A percentile compares a stretch with the other conserved stretches of the same genome.
Conservation (phyloP, 2,888 invertebrate genomes). For the Subacronicta megacephala region DNA sequence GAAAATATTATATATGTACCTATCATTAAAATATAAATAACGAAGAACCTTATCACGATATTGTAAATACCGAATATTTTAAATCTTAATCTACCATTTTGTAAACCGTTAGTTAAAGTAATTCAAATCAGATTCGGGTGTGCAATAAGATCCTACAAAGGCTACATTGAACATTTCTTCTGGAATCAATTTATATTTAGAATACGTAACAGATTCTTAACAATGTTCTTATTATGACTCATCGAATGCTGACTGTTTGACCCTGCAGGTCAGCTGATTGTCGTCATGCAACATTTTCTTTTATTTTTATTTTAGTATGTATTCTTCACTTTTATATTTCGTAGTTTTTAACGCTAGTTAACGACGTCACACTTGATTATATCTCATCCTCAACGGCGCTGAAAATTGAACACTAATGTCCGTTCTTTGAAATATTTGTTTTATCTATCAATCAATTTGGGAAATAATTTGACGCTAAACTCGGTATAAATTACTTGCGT, state of each 20-base stretch:
- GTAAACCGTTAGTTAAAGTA: too few species aligned
- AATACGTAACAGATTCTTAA: too few species aligned
- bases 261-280: conserved; percentile 29
- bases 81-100: too few species aligned
- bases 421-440: conserved; percentile 32
- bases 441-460: conserved; percentile 25
- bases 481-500: conserved; percentile 11
- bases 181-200: too few species aligned
- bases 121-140: too few species aligned
- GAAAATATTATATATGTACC: too few species aligned
- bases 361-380: conserved; percentile 44
- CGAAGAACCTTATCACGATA: too few species aligned
- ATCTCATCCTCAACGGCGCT: conserved; percentile 20
- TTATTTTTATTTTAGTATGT: conserved; percentile 22
- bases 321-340: conserved; percentile 45
- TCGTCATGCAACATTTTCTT: conserved; percentile 17
- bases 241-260: neutral
- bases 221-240: too few species aligned
- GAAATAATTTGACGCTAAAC: conserved; percentile 28
- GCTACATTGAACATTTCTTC: too few species aligned
- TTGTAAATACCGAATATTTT: too few species aligned
- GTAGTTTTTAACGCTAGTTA: conserved; percentile 39
- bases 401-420: conserved; percentile 35
- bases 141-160: too few species aligned
- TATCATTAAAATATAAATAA: too few species aligned